Evolutionary conservation across 2,888 invertebrate genomes (phyloP).

Genomic region (Ecliptopera silaceata): DNA sequence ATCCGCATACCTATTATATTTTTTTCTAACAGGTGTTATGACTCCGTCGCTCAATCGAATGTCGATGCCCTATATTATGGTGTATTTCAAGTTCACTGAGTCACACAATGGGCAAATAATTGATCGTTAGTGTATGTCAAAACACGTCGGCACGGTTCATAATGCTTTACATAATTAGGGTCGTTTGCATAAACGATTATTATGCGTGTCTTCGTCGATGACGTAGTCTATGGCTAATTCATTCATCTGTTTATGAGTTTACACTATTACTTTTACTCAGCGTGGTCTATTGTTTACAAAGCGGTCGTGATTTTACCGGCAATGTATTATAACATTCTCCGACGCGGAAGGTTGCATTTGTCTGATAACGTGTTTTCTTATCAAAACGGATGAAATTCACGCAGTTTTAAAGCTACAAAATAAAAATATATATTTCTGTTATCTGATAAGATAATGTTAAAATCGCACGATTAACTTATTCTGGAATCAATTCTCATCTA

Average conservation of each 20-base stretch:
- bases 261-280: conserved; percentile 72
- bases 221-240: conserved; percentile 74
- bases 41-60: conserved; percentile 54
- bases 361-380: conserved; percentile 42
- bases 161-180: conserved; percentile 78
- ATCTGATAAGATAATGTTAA: neutral
- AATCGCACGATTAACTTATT: neutral
- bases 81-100: conserved; percentile 78
- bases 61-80: conserved; percentile 80
- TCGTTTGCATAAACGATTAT: conserved; percentile 80
- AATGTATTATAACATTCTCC: conserved; percentile 62
- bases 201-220: conserved; percentile 76
- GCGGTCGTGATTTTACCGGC: conserved; percentile 61
- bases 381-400: conserved; percentile 19
- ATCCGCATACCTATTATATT: conserved; percentile 40
- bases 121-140: conserved; percentile 77
- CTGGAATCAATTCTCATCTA: neutral
- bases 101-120: conserved; percentile 77
- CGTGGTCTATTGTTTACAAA: conserved; percentile 75
- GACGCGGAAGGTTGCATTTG: conserved; percentile 41
- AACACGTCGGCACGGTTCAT: conserved; percentile 69
- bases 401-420: too few relatives aligned
- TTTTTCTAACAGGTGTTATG: conserved; percentile 74
- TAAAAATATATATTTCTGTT: neutral
- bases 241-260: conserved; percentile 77